These are phyloP conservation scores for Yponomeuta plumbellus DNA, from an alignment of 2,888 invertebrate genomes.

Conservation along the genomic window DNA sequence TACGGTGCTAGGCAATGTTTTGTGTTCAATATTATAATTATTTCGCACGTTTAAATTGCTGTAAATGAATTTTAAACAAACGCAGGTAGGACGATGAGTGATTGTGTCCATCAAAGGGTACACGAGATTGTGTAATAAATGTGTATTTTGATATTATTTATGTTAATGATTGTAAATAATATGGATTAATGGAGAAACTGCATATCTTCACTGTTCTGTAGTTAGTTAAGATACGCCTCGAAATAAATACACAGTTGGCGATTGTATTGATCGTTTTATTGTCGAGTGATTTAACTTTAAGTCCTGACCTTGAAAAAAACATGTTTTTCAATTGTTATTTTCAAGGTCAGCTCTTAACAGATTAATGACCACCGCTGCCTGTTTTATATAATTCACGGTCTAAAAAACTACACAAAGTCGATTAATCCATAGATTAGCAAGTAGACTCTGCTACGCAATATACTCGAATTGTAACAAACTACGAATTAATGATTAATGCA, in stretches of 20 bases:
- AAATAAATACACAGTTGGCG: constrained; percentile 64
- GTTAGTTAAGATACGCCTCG: constrained; percentile 52
- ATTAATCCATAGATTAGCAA: too few relatives aligned
- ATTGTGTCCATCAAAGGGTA: neutral
- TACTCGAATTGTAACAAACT: too few relatives aligned
- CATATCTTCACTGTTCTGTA: constrained; percentile 72
- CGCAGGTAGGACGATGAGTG: neutral
- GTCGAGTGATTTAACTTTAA: constrained; percentile 15
- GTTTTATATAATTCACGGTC: too few relatives aligned
- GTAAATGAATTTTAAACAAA: neutral
- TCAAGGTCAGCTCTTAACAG: too few relatives aligned
- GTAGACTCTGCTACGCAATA: too few relatives aligned
- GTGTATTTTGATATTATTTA: constrained; percentile 74
- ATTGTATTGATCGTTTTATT: constrained; percentile 41
- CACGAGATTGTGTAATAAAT: constrained; percentile 23
- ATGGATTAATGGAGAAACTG: constrained; percentile 49
- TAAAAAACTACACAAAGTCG: too few relatives aligned
- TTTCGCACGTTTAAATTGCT: neutral
- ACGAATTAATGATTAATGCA: too few relatives aligned
- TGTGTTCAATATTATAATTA: constrained; percentile 9
- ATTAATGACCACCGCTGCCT: too few relatives aligned
- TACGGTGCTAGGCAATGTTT: constrained; percentile 12
- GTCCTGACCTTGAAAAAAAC: too few relatives aligned
- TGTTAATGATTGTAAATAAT: constrained; percentile 69
- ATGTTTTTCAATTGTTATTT: too few relatives aligned